These are phyloP conservation scores for Chrysolina americana DNA, from an alignment of 2,888 invertebrate species.

Conservation along the genomic window DNA sequence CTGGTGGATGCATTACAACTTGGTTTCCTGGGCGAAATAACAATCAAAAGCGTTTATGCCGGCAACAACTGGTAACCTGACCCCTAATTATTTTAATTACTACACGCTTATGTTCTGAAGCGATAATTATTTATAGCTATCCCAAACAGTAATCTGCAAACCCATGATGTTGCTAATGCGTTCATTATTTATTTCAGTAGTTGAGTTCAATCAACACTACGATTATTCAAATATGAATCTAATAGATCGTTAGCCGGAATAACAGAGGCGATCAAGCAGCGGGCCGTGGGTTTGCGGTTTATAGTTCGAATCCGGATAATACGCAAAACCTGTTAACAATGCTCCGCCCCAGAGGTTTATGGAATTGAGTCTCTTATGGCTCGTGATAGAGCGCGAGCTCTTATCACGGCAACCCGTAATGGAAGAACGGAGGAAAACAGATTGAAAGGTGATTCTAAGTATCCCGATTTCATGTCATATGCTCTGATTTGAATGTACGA, in stretches of 20 bases:
- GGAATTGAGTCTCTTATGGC: too few species aligned
- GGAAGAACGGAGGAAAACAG: too few species aligned
- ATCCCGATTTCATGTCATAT: too few species aligned
- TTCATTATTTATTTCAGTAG: background rate
- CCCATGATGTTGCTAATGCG: background rate
- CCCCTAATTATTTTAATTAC: background rate
- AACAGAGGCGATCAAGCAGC: background rate
- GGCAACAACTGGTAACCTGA: too few species aligned
- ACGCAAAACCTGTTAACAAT: background rate
- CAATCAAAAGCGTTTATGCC: too few species aligned
- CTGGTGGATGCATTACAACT: too few species aligned
- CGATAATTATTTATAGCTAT: background rate
- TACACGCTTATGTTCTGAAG: background rate
- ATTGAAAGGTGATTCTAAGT: too few species aligned
- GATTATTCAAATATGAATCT: constrained; percentile 8
- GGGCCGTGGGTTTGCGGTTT: background rate
- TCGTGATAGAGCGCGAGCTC: too few species aligned
- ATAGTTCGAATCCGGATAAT: background rate
- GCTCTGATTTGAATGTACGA: too few species aligned
- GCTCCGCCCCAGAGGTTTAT: background rate
- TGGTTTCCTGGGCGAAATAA: too few species aligned
- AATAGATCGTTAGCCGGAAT: background rate
- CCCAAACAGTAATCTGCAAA: background rate
- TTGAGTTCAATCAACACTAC: background rate
- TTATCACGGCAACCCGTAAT: too few species aligned